Base-by-base conservation (phyloP, 2,797 vertebrate genomes). In the Centropyge bicolor region DNA sequence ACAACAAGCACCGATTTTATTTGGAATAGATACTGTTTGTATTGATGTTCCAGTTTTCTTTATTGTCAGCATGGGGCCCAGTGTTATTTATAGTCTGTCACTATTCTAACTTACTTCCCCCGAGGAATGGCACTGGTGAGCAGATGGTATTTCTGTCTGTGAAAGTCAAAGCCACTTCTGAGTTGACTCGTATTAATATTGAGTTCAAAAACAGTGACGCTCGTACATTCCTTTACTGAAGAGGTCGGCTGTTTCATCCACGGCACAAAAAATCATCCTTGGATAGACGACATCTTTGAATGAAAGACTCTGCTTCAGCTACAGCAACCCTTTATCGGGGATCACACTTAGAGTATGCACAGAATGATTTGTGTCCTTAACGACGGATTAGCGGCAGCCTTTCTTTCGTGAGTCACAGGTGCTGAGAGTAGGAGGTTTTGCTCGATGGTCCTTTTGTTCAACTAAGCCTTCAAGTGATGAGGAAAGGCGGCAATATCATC, bases 41-140 rank as follows among this genome's bases (percentile, higher is more conserved):
- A 83, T 78, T 49, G 69, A 90, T 88, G 82, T 74, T 91, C 71
- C 80, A 69, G 49, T 89, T 83, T 79, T 81, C 80, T 86, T 80
- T 83, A 79, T 76, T 78, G 76, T 79, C 86, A 83, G 79, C 79
- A 61, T 22, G 82, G 75, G 78, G 59, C 70, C 45, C 27, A 0
- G 24, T 24, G 62, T 78, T 89, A 89, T 90, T 87, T 89, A 90
- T 87, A 86, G 84, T 46, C 56, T 62, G 46, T 72, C 83, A 74
- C 78, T 51, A 3, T 72, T 81, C 62, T 71, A 74, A 86, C 70
- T 83, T 51, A 59, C 70, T 63, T 81, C 67, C 74, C 74, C 74
- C 17, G 45, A 74, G 85, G 86, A 88, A 69, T 74, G 77, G 56
- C 68, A 54, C 79, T 67, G 54, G 74, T 82, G 76, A 87, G 62